Percentiles rank a stretch among this genome's conserved stretches.
phyloP scores from a whole-genome alignment of 2,888 invertebrate genomes.

The Epinotia nisella region DNA sequence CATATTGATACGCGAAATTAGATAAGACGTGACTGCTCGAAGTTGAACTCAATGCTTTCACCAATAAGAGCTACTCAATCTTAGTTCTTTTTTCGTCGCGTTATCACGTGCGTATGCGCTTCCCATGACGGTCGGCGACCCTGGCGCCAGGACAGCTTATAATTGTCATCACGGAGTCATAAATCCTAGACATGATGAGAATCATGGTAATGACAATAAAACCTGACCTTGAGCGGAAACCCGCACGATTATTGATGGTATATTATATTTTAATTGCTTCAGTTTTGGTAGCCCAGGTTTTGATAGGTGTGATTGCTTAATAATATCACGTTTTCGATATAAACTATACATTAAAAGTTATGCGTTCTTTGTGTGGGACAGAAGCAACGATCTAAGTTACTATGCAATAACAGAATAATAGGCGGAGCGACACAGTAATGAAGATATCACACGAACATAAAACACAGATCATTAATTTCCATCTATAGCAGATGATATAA shows the following conservation, averaged over 20 bases:
- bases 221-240: conserved; percentile 43
- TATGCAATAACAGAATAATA: background rate
- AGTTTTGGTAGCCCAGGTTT: conserved; percentile 23
- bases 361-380: conserved; percentile 6
- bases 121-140: conserved; percentile 56
- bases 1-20: conserved; percentile 41
- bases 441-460: background rate
- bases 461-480: background rate
- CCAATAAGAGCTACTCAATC: conserved; percentile 22
- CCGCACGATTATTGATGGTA: conserved; percentile 33
- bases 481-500: background rate
- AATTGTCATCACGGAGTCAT: conserved; percentile 44
- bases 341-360: conserved; percentile 1
- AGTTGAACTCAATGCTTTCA: conserved; percentile 16
- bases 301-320: conserved; percentile 14
- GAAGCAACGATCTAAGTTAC: background rate
- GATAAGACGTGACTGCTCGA: conserved; percentile 22
- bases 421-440: background rate
- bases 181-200: conserved; percentile 38
- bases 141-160: conserved; percentile 38
- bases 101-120: conserved; percentile 52
- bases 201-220: conserved; percentile 51
- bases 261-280: conserved; percentile 35
- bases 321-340: conserved; percentile 11
- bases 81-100: conserved; percentile 45